Evolutionary conservation across 1,140 invertebrate species (phyloP).

Genomic region (Ptiloglossa arizonensis): DNA sequence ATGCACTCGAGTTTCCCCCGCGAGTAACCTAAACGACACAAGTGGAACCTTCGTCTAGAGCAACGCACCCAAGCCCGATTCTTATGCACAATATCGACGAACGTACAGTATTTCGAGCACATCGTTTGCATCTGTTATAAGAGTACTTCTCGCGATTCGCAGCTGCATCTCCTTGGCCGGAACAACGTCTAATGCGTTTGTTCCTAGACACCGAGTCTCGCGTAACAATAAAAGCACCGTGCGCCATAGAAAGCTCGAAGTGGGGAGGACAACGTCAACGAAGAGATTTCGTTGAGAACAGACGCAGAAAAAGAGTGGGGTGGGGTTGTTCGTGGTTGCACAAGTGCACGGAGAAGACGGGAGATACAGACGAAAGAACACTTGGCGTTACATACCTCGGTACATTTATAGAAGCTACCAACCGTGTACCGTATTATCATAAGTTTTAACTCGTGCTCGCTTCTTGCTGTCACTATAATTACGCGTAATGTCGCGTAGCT

Average conservation of each 20-base stretch:
- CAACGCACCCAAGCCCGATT: too few species aligned
- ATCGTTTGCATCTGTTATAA: too few species aligned
- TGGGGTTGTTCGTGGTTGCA: slow-evolving; percentile 4
- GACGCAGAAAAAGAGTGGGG: neutral
- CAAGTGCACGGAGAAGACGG: slow-evolving; percentile 5
- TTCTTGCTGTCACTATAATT: slow-evolving; percentile 69
- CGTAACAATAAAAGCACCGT: neutral
- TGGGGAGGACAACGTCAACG: neutral
- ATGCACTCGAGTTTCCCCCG: too few species aligned
- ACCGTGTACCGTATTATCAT: slow-evolving; percentile 62
- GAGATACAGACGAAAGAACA: slow-evolving; percentile 19
- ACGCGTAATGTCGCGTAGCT: slow-evolving; percentile 62
- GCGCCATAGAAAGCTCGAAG: neutral
- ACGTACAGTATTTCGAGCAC: too few species aligned
- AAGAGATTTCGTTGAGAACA: slow-evolving; percentile 6
- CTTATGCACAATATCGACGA: too few species aligned
- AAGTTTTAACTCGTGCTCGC: slow-evolving; percentile 64
- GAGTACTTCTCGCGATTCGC: too few species aligned
- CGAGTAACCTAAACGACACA: too few species aligned
- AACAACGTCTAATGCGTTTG: too few species aligned
- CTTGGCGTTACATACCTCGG: slow-evolving; percentile 34
- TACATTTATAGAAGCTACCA: slow-evolving; percentile 32
- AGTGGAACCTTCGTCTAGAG: too few species aligned
- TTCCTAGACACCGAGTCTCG: neutral
- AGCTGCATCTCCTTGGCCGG: too few species aligned